Conservation (phyloP, 1,140 invertebrate species). For the Adoxophyes honmai region DNA sequence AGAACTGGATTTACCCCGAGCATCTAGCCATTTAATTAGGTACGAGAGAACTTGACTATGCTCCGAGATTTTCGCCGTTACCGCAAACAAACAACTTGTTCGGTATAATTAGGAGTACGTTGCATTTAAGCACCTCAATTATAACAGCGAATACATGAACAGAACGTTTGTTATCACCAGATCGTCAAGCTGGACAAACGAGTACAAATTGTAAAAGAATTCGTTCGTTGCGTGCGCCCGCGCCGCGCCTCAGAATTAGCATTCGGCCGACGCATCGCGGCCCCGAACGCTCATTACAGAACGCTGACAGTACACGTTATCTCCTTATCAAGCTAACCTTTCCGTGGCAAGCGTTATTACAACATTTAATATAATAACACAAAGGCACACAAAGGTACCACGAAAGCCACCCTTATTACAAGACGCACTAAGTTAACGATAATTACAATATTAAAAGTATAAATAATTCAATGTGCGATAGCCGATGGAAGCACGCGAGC, state of each 20-base stretch:
- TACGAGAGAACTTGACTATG: too few species aligned
- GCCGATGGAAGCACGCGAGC: conserved; percentile 60
- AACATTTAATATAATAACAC: conserved; percentile 71
- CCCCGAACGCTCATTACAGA: conserved; percentile 38
- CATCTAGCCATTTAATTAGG: too few species aligned
- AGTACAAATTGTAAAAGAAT: conserved; percentile 57
- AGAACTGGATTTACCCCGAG: too few species aligned
- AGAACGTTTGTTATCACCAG: conserved; percentile 18
- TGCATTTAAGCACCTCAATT: conserved; percentile 2
- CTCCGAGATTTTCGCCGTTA: too few species aligned
- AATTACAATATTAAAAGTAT: conserved; percentile 73
- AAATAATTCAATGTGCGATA: conserved; percentile 72
- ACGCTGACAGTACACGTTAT: conserved; percentile 42
- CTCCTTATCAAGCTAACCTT: conserved; percentile 59
- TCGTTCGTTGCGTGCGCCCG: conserved; percentile 42
- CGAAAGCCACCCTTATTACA: too few species aligned
- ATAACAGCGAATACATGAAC: conserved; percentile 2
- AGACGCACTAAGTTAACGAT: conserved; percentile 33
- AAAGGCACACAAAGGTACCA: conserved; percentile 37
- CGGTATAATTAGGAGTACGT: background rate
- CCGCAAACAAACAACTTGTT: background rate
- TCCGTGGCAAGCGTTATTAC: conserved; percentile 58
- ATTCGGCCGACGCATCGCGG: conserved; percentile 25
- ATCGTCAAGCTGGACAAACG: conserved; percentile 49
- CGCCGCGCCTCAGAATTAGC: conserved; percentile 36